Base-by-base conservation (phyloP, 2,797 vertebrate genomes). In the Gymnopithys bicolor region DNA sequence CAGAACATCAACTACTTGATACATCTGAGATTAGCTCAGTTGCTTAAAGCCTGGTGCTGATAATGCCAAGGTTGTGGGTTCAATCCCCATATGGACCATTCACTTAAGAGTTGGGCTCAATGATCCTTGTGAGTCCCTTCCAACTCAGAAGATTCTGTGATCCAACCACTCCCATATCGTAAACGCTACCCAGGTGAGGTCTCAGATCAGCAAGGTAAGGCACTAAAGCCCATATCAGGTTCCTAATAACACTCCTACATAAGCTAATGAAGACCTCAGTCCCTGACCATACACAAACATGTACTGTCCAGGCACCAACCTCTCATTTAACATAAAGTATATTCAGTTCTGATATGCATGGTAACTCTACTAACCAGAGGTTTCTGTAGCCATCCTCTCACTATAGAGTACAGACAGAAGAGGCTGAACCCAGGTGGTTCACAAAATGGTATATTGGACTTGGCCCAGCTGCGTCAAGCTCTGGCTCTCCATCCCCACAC, bases 261-360 rank as follows among this genome's bases (percentile, higher is more conserved):
- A 41, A 84, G 10, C 13, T 6, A 58, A 56, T 5, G 3, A 69
- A 77, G 24, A 37, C 30, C 28, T 84, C 41, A 82, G 13, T 8
- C 9, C 25, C 43, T n/a, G 22, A n/a, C 46, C 0, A 19, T 19
- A 35, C 23, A 39, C 39, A 35, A 58, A 24, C 60, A 33, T 0
- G 0, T 7, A 9, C n/a, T 37, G 14, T 12, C 43, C 19, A 33
- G 8, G 33, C 53, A 71, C 24, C 35, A 46, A 11, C 23, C 33
- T 27, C 33, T 19, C 33, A 24, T 32, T n/a, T 22, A 9, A 25
- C 60, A 19, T 33, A 23, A 58, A 33, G 25, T 5, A 24, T 17
- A 43, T 18, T 43, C 16, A 18, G 41, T 43, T 43, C 41, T 43
- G 41, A 43, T 17, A 13, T 1, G 8, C 35, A 23, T 32, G 53